Percentiles rank a stretch among this genome's conserved stretches.
phyloP scores from a whole-genome alignment of 1,140 invertebrate species.

The Arctopsyche grandis region DNA sequence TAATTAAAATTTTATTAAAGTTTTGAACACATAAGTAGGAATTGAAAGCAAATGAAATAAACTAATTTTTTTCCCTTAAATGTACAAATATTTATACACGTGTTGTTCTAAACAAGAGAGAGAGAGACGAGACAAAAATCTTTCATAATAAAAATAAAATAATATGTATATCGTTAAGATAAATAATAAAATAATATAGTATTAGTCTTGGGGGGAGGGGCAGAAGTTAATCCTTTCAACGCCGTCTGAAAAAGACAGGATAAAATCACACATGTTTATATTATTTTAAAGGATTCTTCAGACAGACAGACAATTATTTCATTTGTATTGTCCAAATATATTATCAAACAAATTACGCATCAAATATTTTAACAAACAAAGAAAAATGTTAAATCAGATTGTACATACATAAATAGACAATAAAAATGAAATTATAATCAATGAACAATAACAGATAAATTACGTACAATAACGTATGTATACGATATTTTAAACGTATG shows the following conservation, averaged over 20 bases:
- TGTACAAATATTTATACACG: neutral
- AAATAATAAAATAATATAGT: neutral
- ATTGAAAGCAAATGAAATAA: too few relatives aligned
- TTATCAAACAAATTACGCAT: neutral
- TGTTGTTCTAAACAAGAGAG: too few relatives aligned
- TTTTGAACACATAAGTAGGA: too few relatives aligned
- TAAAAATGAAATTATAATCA: too few relatives aligned
- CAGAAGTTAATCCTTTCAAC: constrained; percentile 44
- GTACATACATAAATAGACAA: too few relatives aligned
- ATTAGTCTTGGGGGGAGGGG: constrained; percentile 1
- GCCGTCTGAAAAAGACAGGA: constrained; percentile 54
- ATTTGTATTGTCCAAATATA: constrained; percentile 13
- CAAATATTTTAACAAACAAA: too few relatives aligned
- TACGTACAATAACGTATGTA: too few relatives aligned
- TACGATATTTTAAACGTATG: too few relatives aligned
- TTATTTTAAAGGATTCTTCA: neutral
- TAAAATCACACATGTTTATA: constrained; percentile 38
- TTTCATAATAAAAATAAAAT: neutral
- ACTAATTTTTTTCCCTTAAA: neutral
- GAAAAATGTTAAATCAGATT: too few relatives aligned
- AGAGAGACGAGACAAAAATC: too few relatives aligned
- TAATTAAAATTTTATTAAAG: too few relatives aligned
- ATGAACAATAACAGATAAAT: too few relatives aligned
- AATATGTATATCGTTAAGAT: neutral
- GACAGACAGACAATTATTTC: neutral